Evolutionary conservation across 1,140 invertebrate genomes (phyloP).

Genomic region (Ips typographus): DNA sequence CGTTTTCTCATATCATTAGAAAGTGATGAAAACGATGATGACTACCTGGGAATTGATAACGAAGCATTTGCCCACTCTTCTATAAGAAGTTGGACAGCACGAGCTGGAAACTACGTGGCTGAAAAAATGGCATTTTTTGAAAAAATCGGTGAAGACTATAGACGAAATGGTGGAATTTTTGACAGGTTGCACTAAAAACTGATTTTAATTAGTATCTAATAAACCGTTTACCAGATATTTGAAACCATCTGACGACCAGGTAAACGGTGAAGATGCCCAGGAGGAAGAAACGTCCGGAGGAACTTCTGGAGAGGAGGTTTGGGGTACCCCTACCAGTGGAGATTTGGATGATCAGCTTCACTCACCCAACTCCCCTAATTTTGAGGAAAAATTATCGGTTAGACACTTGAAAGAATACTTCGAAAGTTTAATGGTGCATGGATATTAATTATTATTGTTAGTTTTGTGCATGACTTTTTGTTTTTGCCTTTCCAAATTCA

Average conservation of each 20-base stretch:
- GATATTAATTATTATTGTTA: conserved; percentile 2
- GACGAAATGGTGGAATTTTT: conserved; percentile 58
- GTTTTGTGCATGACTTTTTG: not conserved
- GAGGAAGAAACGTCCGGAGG: conserved; percentile 74
- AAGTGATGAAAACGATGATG: conserved; percentile 50
- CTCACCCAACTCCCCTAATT: conserved; percentile 60
- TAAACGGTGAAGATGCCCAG: conserved; percentile 56
- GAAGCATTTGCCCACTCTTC: conserved; percentile 51
- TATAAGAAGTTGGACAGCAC: conserved; percentile 68
- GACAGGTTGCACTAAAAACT: conserved; percentile 54
- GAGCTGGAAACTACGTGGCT: conserved; percentile 74
- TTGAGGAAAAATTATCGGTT: conserved; percentile 65
- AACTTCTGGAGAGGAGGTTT: conserved; percentile 79
- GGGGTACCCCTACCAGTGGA: conserved; percentile 82
- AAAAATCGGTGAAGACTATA: conserved; percentile 60
- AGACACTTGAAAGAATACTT: conserved; percentile 38
- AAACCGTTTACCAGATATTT: conserved; percentile 42
- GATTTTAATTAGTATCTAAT: not conserved
- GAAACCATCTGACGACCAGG: conserved; percentile 53
- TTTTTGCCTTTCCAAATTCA: conserved; percentile 1
- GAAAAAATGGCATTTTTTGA: conserved; percentile 77
- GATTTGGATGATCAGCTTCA: conserved; percentile 68
- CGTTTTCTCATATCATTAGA: conserved; percentile 19
- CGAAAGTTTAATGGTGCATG: conserved; percentile 22
- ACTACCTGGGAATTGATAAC: conserved; percentile 51